Evolutionary conservation across 2,113 vertebrate species (phyloP).

Genomic region (Lasiurus cinereus): DNA sequence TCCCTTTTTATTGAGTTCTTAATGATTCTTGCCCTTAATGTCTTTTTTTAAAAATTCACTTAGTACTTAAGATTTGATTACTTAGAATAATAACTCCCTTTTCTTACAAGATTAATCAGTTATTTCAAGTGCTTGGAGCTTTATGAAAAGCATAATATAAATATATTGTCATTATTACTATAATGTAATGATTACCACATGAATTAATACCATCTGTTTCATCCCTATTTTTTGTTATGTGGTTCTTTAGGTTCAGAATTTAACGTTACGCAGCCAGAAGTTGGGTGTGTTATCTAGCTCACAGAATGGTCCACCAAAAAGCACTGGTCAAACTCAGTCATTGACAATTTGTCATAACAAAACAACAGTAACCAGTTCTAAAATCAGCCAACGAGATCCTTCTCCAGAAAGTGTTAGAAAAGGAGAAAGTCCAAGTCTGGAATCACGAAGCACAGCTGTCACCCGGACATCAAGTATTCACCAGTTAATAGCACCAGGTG

Average conservation of each 20-base stretch:
- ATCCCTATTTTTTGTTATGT: conserved; percentile 69
- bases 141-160: conserved; percentile 55
- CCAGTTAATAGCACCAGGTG: conserved; percentile 92
- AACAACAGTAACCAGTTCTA: conserved; percentile 88
- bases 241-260: conserved; percentile 91
- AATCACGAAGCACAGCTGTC: conserved; percentile 87
- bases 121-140: conserved; percentile 52
- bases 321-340: conserved; percentile 88
- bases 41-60: conserved; percentile 46
- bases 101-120: conserved; percentile 52
- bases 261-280: conserved; percentile 92
- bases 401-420: conserved; percentile 89
- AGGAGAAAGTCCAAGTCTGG: conserved; percentile 88
- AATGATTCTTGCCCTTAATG: neutral
- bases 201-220: conserved; percentile 54
- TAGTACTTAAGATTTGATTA: conserved; percentile 46
- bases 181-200: neutral
- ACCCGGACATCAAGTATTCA: conserved; percentile 90
- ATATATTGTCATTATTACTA: conserved; percentile 32
- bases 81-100: neutral
- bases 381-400: conserved; percentile 90
- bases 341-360: conserved; percentile 90
- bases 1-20: conserved; percentile 41
- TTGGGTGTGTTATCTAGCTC: conserved; percentile 91
- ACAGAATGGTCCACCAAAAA: conserved; percentile 93